Base-by-base conservation (phyloP, 2,797 vertebrate genomes). In the Lophotriccus pileatus region DNA sequence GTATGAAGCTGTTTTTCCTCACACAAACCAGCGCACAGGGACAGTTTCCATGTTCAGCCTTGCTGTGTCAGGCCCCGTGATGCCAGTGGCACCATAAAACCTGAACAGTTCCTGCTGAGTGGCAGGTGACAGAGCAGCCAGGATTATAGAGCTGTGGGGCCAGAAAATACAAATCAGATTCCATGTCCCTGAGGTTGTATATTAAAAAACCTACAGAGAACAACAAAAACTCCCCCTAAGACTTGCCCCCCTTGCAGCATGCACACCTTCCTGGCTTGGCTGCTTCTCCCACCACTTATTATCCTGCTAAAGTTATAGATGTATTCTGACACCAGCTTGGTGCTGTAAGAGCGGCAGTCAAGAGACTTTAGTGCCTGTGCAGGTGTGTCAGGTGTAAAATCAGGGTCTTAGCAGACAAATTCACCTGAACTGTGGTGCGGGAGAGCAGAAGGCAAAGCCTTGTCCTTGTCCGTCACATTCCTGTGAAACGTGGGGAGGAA, bases 391-490 rank as follows among this genome's bases (percentile, higher is more conserved):
- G 73, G 0, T 56, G 52, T 55, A 30, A 77, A 81, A 74, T 17
- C 46, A 28, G 52, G 5, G 7, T 60, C 12, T 12, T 44, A 5
- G 44, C 19, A 58, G n/a, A 39, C 16, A 36, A 4, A 21, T 36
- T 22, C 59, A 6, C 62, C 52, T 60, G 63, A 39, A 3, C 59
- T 1, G 0, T 8, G 34, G 9, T 37, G 62, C 27, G 22, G 64
- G n/a, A 47, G 4, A 14, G 59, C 39, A 5, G 1, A 13, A 64
- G 18, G 12, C 53, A n/a, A 7, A 0, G 5, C 37, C 0, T 0
- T 34, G 59, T 36, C 80, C 75, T 27, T 44, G 23, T 27, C 53
- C 19, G 9, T 53, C 72, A 18, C 4, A 0, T 34, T 28, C 34
- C 47, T 68, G 27, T 6, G 1, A 34, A 37, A 25, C 0, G 2